Evolutionary conservation across 2,797 vertebrate genomes (phyloP), one percentile per base, ranked within the genome.

Genomic region (Gymnodraco acuticeps): DNA sequence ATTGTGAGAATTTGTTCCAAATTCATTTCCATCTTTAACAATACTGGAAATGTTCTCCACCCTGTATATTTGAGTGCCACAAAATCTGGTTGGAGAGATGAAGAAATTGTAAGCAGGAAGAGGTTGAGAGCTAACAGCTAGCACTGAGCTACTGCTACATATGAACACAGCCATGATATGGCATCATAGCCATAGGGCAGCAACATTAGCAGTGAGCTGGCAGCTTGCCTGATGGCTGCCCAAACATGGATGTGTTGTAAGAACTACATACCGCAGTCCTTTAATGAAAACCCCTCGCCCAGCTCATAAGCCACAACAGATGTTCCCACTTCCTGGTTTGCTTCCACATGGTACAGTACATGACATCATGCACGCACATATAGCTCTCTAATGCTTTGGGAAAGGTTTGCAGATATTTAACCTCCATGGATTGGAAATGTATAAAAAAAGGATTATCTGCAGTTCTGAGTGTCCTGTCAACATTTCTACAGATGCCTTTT

Each of bases 281-380:
- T 15, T 45, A 60, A 23, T 45, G 41, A 60, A 43, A 60, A 17
- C 11, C 41, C 33, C 55, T 58, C 33, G 4, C 15, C 17, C 0
- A 58, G 43, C 58, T 15, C 19, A 43, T 23, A 10, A 19, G 56
- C n/a, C 27, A 38, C 33, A 38, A 38, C 33, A 38, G 33, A 38
- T 38, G 16, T 19, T 42, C 31, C 16, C 12, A 10, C n/a, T 60
- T 42, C 56, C n/a, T 45, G 20, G 42, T 45, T 27, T 15, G 1
- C 15, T 27, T 46, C 45, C 10, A 31, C 45, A 33, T 47, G 47
- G 45, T 47, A 23, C 41, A 60, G 45, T 47, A 45, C 41, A 60
- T 15, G 31, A 64, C n/a, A 51, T 64, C 47, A 41, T 51, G 47
- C 47, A 64, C 33, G 63, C n/a, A 33, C 33, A 46, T 16, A 27